Percentiles rank a stretch among this genome's conserved stretches.
Conservation (phyloP, 2,888 invertebrate genomes). For the Oscheius sp. region DNA sequence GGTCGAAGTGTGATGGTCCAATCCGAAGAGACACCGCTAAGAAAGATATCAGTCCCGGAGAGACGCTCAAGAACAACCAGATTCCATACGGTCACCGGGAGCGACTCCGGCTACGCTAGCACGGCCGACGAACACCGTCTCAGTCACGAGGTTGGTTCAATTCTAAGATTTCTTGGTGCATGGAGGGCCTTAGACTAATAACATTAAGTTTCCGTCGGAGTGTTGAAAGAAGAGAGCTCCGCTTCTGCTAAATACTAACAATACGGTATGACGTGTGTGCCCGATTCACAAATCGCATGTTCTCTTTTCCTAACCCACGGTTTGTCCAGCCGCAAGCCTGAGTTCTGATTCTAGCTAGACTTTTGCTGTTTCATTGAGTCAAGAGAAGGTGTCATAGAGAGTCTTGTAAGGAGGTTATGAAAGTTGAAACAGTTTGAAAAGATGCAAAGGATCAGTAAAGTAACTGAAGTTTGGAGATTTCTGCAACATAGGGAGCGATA, state of each 20-base stretch:
- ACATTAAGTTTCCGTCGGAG: conserved; percentile 30
- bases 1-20: conserved; percentile 27
- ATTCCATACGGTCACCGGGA: conserved; percentile 38
- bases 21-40: conserved; percentile 16
- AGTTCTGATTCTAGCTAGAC: no score
- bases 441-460: no score
- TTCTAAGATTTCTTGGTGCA: neutral
- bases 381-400: no score
- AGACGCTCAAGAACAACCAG: conserved; percentile 33
- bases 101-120: conserved; percentile 54
- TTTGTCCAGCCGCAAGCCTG: no score
- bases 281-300: neutral
- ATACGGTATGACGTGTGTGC: conserved; percentile 22
- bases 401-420: no score
- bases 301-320: neutral
- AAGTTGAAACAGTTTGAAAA: no score
- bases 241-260: neutral
- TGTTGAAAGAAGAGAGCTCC: conserved; percentile 1
- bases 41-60: conserved; percentile 36
- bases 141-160: conserved; percentile 33
- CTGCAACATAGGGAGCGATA: no score
- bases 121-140: conserved; percentile 49
- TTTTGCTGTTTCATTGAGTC: no score
- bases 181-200: neutral
- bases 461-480: no score